Percentiles rank a stretch among this genome's conserved stretches.
These are phyloP conservation scores for Notodonta ziczac DNA, from an alignment of 2,888 invertebrate genomes.

Conservation along the genomic window DNA sequence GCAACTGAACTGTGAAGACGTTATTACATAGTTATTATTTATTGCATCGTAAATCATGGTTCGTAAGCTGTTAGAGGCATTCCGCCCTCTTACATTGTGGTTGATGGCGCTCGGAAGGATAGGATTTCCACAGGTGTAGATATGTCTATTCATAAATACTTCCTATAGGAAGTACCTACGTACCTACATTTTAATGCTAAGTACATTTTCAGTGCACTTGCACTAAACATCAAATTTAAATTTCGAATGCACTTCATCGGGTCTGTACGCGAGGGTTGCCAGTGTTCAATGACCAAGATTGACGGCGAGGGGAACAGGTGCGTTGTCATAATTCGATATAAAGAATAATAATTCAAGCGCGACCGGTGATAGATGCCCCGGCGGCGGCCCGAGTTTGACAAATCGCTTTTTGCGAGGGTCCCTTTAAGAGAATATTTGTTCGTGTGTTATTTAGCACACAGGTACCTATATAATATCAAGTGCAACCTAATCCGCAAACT, in stretches of 20 bases:
- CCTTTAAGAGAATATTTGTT: neutral
- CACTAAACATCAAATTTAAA: neutral
- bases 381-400: neutral
- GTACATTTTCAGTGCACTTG: no score
- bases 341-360: conserved; percentile 34
- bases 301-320: conserved; percentile 32
- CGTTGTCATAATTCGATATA: conserved; percentile 32
- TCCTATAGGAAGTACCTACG: no score
- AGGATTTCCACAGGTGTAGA: neutral
- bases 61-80: neutral
- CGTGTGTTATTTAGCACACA: no score
- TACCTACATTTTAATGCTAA: no score
- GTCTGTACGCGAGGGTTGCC: neutral
- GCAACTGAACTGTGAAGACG: neutral
- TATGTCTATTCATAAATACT: neutral
- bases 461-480: no score
- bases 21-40: conserved; percentile 7
- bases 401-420: conserved; percentile 3
- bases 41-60: conserved; percentile 11
- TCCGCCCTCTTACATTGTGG: neutral
- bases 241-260: neutral
- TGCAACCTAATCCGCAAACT: no score
- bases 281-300: conserved; percentile 14
- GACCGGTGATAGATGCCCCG: conserved; percentile 29
- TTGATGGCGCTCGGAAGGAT: neutral